Percentiles rank a stretch among this genome's conserved stretches.
Evolutionary conservation across 2,113 vertebrate genomes (phyloP).

Genomic region (Pteruthius melanotis): DNA sequence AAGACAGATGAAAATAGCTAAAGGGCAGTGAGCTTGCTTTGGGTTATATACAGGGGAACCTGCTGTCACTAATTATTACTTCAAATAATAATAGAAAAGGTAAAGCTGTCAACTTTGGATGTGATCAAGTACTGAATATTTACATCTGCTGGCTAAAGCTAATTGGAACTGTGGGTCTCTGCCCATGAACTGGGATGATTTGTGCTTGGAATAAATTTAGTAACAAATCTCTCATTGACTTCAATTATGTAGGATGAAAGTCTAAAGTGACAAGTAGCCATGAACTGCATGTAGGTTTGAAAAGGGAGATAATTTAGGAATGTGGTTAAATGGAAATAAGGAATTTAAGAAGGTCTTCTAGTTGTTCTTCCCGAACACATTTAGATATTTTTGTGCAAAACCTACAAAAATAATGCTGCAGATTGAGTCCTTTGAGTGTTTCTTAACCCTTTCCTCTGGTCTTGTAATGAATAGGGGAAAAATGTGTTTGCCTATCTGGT

Average conservation of each 20-base stretch:
- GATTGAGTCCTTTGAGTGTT: neutral
- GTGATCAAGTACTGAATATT: neutral
- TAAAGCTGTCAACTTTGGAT: neutral
- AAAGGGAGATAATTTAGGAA: neutral
- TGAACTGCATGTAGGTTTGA: neutral
- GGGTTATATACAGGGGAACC: neutral
- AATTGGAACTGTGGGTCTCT: neutral
- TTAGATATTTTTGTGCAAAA: neutral
- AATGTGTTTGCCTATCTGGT: neutral
- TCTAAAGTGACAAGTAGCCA: neutral
- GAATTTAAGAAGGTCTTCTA: neutral
- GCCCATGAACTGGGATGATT: neutral
- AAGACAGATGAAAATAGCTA: neutral
- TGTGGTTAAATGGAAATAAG: neutral
- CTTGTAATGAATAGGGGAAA: neutral
- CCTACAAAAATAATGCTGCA: neutral
- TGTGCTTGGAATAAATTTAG: neutral
- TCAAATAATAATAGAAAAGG: neutral
- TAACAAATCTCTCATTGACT: neutral
- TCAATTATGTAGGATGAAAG: neutral
- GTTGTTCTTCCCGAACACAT: neutral
- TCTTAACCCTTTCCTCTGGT: neutral
- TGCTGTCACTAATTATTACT: neutral
- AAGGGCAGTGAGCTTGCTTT: neutral
- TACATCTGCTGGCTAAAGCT: neutral